Evolutionary conservation across 2,113 vertebrate genomes (phyloP), one percentile per base, ranked within the genome.

Genomic region (Chaenocephalus aceratus): DNA sequence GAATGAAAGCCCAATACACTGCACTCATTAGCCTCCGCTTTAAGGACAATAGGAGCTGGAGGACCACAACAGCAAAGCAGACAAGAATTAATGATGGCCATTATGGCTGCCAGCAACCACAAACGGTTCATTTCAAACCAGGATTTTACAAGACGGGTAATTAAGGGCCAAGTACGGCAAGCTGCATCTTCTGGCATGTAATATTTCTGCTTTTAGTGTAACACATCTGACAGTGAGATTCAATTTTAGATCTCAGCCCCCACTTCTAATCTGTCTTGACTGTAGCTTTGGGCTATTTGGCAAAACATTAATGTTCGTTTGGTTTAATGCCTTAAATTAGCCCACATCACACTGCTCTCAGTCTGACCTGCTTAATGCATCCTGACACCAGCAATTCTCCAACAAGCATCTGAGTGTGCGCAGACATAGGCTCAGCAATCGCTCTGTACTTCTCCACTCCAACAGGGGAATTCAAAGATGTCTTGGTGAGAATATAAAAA

Each of bases 21-120:
- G 8, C 68, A 63, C 52, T 85, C 79, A 67, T 88, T 82, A 86
- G 75, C 84, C 74, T 45, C 83, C 30, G 60, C 86, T 86, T 86
- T 88, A 87, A 87, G 89, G 85, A 91, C 88, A 90, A 89, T 78
- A 84, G 87, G 44, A 67, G 62, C 72, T 68, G 85, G 86, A 91
- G 82, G 86, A 86, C 80, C 87, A 84, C 80, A 86, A 86, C 86
- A 88, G 90, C 76, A 88, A 93, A 87, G 77, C 82, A 92, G 86
- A 91, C 91, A 90, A 71, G 76, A 94, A 94, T 91, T 92, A 91
- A 92, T 88, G 89, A 92, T 41, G 12, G 85, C 83, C 84, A 90
- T 91, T 92, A 89, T 10, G 73, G 61, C 81, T 81, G 86, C 88
- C 76, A 86, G 87, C 46, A 48, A 88, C 80, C 86, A 84, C 84